phyloP scores from a whole-genome alignment of 1,140 invertebrate genomes.

The Ceratosolen solmsi region DNA sequence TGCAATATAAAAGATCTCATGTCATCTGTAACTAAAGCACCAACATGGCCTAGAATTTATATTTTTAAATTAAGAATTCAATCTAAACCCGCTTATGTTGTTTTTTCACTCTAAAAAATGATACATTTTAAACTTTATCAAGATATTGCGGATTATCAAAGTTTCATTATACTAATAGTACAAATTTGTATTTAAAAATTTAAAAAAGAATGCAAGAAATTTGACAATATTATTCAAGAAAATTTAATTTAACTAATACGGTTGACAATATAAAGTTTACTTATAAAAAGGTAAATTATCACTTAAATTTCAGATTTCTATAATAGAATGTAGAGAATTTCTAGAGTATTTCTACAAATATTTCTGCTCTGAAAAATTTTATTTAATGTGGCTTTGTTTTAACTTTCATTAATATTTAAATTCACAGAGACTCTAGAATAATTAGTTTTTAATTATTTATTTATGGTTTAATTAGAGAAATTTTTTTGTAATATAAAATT shows the following conservation, averaged over 20 bases:
- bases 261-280: background rate
- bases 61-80: background rate
- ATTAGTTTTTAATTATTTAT: no score
- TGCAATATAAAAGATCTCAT: no score
- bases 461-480: no score
- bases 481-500: no score
- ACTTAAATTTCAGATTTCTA: constrained; percentile 2
- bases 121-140: no score
- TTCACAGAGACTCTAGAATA: no score
- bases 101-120: no score
- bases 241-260: background rate
- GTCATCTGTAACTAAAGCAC: background rate
- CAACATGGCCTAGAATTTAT: background rate
- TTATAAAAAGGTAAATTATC: constrained; percentile 19
- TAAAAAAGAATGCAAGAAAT: background rate
- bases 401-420: background rate
- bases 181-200: background rate
- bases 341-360: background rate
- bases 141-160: no score
- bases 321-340: constrained; percentile 4
- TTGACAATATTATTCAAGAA: background rate
- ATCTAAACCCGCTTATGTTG: no score
- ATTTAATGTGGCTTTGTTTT: background rate
- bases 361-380: background rate
- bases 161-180: no score